Percentiles rank a stretch among this genome's conserved stretches.
These are phyloP conservation scores for Dyspetes luteomarginatus DNA, from an alignment of 2,888 invertebrate species.

Conservation along the genomic window DNA sequence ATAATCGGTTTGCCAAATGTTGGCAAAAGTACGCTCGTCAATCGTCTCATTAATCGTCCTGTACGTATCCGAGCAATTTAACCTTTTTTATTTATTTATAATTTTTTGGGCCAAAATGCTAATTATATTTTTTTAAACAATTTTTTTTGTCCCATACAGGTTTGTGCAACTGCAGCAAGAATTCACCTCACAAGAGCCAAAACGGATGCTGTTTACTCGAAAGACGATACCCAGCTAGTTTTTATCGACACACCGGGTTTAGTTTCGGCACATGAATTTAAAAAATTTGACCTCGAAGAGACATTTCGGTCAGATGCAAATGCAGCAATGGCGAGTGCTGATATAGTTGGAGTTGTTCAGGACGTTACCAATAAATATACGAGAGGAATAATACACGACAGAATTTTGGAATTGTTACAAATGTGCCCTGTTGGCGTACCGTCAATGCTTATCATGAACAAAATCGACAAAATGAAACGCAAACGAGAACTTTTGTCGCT, in stretches of 20 bases:
- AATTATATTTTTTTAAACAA: too few relatives aligned
- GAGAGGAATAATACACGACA: conserved; percentile 88
- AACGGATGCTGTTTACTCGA: conserved; percentile 89
- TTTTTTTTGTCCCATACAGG: conserved; percentile 86
- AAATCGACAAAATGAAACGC: conserved; percentile 90
- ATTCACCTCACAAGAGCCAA: conserved; percentile 94
- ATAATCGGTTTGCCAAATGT: conserved; percentile 97
- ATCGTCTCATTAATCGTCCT: conserved; percentile 91
- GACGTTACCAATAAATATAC: conserved; percentile 91
- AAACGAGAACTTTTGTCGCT: conserved; percentile 87
- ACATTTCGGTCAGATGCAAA: conserved; percentile 86
- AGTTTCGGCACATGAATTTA: conserved; percentile 88
- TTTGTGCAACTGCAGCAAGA: conserved; percentile 95
- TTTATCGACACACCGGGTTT: conserved; percentile 98
- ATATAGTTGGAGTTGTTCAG: conserved; percentile 94
- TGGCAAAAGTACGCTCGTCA: conserved; percentile 98
- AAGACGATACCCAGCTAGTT: conserved; percentile 93
- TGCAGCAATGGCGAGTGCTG: conserved; percentile 88
- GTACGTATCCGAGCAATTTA: too few relatives aligned
- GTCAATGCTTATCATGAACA: conserved; percentile 94
- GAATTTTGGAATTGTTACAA: conserved; percentile 88
- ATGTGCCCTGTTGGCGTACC: conserved; percentile 84
- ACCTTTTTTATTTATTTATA: conserved; percentile 22
- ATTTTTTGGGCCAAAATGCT: too few relatives aligned
- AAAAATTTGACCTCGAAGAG: conserved; percentile 86